Percentiles rank a stretch among this genome's conserved stretches.
phyloP scores from a whole-genome alignment of 1,140 invertebrate genomes.

The Grapholita molesta region DNA sequence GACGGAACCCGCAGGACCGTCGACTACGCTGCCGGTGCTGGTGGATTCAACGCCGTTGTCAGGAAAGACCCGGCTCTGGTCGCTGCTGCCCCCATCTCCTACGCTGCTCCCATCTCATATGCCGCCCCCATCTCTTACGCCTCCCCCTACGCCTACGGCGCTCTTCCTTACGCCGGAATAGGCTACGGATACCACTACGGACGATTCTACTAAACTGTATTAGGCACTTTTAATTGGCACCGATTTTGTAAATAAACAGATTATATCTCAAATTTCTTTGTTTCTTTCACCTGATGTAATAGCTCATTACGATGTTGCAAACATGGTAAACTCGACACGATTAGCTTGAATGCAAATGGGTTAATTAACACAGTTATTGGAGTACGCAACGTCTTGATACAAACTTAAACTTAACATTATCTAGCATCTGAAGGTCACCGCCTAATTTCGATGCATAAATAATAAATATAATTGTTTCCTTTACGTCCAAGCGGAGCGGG shows the following conservation, averaged over 20 bases:
- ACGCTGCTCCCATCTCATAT: conserved; percentile 6
- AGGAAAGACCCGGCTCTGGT: conserved; percentile 18
- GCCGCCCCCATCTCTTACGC: conserved; percentile 2
- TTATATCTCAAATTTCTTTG: neutral
- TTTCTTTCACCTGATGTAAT: neutral
- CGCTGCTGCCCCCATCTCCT: conserved; percentile 13
- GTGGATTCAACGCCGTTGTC: conserved; percentile 24
- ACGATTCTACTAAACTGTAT: conserved; percentile 10
- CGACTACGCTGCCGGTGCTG: conserved; percentile 20
- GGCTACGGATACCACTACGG: conserved; percentile 5
- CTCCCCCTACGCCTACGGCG: neutral
- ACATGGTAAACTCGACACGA: neutral
- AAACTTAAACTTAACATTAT: neutral
- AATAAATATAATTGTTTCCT: conserved; percentile 21
- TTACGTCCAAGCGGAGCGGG: neutral
- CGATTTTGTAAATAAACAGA: conserved; percentile 8
- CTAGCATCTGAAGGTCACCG: conserved; percentile 15
- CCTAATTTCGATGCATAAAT: conserved; percentile 16
- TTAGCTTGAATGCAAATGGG: conserved; percentile 8
- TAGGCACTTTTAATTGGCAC: neutral
- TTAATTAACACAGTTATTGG: conserved; percentile 20
- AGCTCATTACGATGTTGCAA: neutral
- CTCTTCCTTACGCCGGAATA: neutral
- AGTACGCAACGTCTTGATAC: conserved; percentile 14
- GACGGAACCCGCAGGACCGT: conserved; percentile 49